Evolutionary conservation across 2,797 vertebrate genomes (phyloP).

Genomic region (Pachyuromys duprasi): DNA sequence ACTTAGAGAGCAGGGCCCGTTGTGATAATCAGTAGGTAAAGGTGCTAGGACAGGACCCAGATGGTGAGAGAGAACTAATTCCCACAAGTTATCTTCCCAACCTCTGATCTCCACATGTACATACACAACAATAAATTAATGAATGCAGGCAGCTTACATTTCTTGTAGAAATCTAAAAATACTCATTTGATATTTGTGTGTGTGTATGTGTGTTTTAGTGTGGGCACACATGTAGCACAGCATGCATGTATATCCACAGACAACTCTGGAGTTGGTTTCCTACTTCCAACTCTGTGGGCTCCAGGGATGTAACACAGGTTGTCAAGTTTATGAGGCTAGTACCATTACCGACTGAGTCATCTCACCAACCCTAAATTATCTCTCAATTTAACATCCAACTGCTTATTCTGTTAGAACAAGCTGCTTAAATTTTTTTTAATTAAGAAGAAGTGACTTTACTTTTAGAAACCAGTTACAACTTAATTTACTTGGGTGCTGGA

Average conservation of each 20-base stretch:
- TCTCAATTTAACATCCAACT: neutral
- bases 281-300: neutral
- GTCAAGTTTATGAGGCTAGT: neutral
- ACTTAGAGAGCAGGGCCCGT: neutral
- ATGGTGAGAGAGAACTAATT: neutral
- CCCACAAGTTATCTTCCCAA: neutral
- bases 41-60: neutral
- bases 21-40: neutral
- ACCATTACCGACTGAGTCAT: neutral
- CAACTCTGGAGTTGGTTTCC: neutral
- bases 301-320: neutral
- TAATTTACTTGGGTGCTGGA: neutral
- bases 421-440: conserved; percentile 13
- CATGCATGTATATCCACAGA: neutral
- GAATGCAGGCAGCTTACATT: neutral
- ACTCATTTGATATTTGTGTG: neutral
- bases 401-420: neutral
- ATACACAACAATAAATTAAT: neutral
- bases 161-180: conserved; percentile 12
- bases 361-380: neutral
- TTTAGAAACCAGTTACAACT: conserved; percentile 42
- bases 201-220: neutral
- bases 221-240: neutral
- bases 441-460: conserved; percentile 38
- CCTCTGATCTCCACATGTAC: neutral